Conservation (phyloP, 53 echinoderm and acorn worm genomes). For the Astropecten irregularis region DNA sequence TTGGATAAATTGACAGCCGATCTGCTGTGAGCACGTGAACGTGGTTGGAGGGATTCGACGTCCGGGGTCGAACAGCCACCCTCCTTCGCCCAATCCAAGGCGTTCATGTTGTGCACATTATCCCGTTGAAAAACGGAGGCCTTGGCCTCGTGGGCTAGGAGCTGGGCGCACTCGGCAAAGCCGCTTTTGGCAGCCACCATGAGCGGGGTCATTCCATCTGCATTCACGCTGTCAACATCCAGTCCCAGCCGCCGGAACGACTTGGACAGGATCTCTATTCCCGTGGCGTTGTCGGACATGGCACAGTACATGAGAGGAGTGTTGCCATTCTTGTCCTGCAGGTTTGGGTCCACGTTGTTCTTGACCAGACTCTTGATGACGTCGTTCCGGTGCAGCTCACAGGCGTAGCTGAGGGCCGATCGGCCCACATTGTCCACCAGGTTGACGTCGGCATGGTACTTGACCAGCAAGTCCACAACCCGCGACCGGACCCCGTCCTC, state of each 20-base stretch:
- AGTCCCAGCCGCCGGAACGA: constrained; percentile 88
- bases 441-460: constrained; percentile 83
- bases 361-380: constrained; percentile 72
- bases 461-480: constrained; percentile 65
- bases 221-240: constrained; percentile 83
- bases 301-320: constrained; percentile 90
- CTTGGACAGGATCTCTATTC: constrained; percentile 68
- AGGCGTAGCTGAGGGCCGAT: constrained; percentile 88
- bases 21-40: constrained; percentile 25
- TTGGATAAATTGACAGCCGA: not conserved
- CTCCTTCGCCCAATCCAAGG: constrained; percentile 92
- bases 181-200: constrained; percentile 79
- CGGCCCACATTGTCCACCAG: constrained; percentile 80
- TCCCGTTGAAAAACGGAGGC: constrained; percentile 78
- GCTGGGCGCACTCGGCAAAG: constrained; percentile 69
- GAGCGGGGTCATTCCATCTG: constrained; percentile 84
- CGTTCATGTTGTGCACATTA: constrained; percentile 75
- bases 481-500: constrained; percentile 55
- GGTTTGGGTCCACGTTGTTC: constrained; percentile 91
- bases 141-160: constrained; percentile 78
- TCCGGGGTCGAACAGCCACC: constrained; percentile 72
- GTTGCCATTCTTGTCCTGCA: constrained; percentile 89
- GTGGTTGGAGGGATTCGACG: constrained; percentile 56
- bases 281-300: constrained; percentile 70
- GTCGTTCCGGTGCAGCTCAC: constrained; percentile 78